Conservation (phyloP, 2,113 vertebrate genomes). For the Cacatua alba region DNA sequence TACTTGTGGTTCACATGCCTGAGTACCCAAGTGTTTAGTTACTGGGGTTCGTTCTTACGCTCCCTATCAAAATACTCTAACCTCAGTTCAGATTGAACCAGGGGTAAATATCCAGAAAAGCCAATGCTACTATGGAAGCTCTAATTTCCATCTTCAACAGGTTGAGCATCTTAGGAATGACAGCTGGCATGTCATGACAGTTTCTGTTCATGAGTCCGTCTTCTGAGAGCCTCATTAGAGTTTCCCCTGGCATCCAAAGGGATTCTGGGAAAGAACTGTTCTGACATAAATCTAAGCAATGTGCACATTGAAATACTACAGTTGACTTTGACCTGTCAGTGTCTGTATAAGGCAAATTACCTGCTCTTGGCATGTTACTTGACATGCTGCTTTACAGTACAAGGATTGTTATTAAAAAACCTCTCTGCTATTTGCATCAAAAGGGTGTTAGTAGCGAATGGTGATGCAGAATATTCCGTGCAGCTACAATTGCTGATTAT, state of each 20-base stretch:
- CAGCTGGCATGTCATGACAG: constrained; percentile 31
- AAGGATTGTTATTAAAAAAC: background rate
- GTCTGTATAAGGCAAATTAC: background rate
- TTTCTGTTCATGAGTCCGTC: background rate
- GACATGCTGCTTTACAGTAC: background rate
- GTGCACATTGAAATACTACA: background rate
- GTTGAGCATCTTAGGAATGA: constrained; percentile 10
- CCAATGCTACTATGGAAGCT: background rate
- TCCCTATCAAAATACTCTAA: constrained; percentile 16
- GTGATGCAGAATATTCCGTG: background rate
- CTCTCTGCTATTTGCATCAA: background rate
- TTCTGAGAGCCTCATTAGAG: constrained; percentile 45
- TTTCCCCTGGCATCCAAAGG: background rate
- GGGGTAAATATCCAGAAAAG: background rate
- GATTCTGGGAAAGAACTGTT: constrained; percentile 6
- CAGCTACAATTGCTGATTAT: background rate
- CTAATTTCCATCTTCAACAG: constrained; percentile 4
- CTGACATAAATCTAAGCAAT: constrained; percentile 23
- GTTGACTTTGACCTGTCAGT: constrained; percentile 18
- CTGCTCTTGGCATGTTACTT: background rate
- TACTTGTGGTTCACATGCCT: background rate
- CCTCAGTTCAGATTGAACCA: background rate
- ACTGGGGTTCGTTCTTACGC: background rate
- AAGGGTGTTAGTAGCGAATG: background rate
- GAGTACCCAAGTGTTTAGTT: background rate